These are phyloP conservation scores for Drymodes brunneopygia DNA, from an alignment of 2,113 vertebrate genomes.

Conservation along the genomic window DNA sequence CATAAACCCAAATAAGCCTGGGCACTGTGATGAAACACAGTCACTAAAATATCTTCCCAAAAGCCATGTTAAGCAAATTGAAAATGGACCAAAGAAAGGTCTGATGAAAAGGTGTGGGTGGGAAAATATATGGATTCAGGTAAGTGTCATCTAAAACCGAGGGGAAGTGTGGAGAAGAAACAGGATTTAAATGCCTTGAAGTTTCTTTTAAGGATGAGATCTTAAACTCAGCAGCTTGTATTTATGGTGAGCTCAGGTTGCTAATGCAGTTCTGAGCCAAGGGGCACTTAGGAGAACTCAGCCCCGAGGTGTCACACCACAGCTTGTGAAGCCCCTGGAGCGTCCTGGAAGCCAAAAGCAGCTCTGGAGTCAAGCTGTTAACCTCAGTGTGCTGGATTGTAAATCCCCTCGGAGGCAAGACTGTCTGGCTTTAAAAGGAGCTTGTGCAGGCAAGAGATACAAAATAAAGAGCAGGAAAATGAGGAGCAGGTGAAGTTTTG, in stretches of 20 bases:
- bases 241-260: not conserved
- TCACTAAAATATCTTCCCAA: not conserved
- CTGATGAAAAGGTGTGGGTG: not conserved
- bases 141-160: not conserved
- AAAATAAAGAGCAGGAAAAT: not conserved
- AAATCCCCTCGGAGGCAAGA: not conserved
- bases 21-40: not conserved
- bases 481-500: not conserved
- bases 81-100: not conserved
- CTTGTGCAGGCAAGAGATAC: not conserved
- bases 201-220: not conserved
- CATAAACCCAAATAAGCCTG: slow-evolving; percentile 23
- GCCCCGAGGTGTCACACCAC: rapidly evolving
- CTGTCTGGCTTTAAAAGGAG: not conserved
- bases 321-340: not conserved
- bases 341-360: not conserved
- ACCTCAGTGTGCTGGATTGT: not conserved
- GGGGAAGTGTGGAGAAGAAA: not conserved
- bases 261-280: not conserved
- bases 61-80: not conserved
- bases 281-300: not conserved
- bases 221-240: not conserved
- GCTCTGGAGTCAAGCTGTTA: not conserved
- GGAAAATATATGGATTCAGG: not conserved
- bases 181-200: not conserved